Evolutionary conservation across 2,888 invertebrate genomes (phyloP), one percentile per base, ranked within the genome.

Genomic region (Drosophila siamana): DNA sequence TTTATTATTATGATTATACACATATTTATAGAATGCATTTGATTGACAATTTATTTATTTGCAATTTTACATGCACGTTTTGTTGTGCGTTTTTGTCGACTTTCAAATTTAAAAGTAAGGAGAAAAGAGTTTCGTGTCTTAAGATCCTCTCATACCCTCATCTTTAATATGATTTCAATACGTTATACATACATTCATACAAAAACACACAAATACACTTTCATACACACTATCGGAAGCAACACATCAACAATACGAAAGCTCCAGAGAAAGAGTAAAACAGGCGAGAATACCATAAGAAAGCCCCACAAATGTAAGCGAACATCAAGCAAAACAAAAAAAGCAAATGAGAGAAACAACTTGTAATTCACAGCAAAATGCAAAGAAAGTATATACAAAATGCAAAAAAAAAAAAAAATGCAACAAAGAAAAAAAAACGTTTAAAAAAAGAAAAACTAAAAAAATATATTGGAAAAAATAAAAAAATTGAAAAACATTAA

Each of bases 381-480:
- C 41, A 55, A 55, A 69, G 62, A 68, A 75, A 80, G 71, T 74
- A 76, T 70, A 78, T 61, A 85, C 69, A 71, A 74, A 86, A 84
- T 62, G 84, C 81, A 84, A 73, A 75, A 74, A 73, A 75, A 74
- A 73, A 75, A 69, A 79, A 41, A 19, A 22, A 54, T 43, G 54
- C 67, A 78, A 75, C 78, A 78, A 78, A 51, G 38, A 51, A 19
- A 51, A 19, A 51, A 78, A 78, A 71, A 74, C 70, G 54, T 75
- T 72, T 66, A 68, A 70, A 79, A 64, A 77, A 70, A 71, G 68
- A 63, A 75, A 82, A 74, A 51, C 30, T 36, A 64, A 71, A 74
- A 80, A 83, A 83, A 81, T 66, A 69, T 87, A 87, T 83, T 83
- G 87, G 83, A 83, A 83, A 83, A 83, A 83, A 83, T 84, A 84